A percentile compares a stretch with the other conserved stretches of the same genome.
phyloP scores from a whole-genome alignment of 1,140 invertebrate species.

The Lutraria rhynchaena region DNA sequence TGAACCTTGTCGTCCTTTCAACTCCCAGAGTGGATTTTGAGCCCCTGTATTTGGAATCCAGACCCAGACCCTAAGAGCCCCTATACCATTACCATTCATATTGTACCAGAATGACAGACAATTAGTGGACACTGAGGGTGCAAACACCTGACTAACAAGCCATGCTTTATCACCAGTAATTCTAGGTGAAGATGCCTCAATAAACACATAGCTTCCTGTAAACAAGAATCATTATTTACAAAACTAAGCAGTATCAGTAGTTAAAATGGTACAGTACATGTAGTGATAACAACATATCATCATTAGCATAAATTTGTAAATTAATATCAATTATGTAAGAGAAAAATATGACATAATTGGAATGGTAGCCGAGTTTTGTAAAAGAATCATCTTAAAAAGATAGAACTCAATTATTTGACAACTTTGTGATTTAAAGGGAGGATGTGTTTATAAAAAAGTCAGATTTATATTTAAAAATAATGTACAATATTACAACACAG shows the following conservation, averaged over 20 bases:
- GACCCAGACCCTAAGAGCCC: constrained; percentile 68
- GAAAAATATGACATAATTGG: no score
- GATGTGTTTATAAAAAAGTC: no score
- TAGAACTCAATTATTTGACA: no score
- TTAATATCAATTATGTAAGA: no score
- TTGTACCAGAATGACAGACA: constrained; percentile 77
- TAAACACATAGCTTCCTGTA: constrained; percentile 76
- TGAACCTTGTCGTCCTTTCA: constrained; percentile 62
- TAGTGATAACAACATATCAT: constrained; percentile 14
- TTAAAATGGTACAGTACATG: background rate
- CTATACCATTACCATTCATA: constrained; percentile 74
- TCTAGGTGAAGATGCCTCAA: constrained; percentile 65
- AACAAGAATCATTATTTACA: background rate
- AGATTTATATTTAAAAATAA: no score
- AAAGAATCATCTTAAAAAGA: no score
- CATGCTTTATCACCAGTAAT: constrained; percentile 63
- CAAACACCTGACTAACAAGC: constrained; percentile 68
- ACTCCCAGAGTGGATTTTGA: constrained; percentile 71
- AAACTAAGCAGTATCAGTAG: background rate
- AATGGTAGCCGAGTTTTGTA: no score
- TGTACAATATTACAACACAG: no score
- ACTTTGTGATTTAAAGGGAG: no score
- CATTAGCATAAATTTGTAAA: no score
- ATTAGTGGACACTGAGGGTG: constrained; percentile 44
- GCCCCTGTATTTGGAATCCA: constrained; percentile 50